Evolutionary conservation across 2,113 vertebrate species (phyloP).

Genomic region (Colius striatus): DNA sequence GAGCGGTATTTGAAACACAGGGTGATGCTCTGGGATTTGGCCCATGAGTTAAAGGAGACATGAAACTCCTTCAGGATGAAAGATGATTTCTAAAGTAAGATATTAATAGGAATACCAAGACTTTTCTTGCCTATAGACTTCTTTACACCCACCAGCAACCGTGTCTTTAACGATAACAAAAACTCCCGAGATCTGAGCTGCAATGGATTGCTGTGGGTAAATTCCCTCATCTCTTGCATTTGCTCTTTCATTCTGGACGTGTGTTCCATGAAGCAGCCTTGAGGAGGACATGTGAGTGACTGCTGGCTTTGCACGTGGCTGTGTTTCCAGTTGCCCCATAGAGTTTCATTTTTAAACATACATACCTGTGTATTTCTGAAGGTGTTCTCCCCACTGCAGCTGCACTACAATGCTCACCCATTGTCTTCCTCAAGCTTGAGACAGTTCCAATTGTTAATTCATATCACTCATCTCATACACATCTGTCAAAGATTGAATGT

Average conservation of each 20-base stretch:
- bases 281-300: not conserved
- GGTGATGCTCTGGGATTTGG: not conserved
- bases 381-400: not conserved
- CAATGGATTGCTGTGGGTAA: not conserved
- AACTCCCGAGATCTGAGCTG: not conserved
- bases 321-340: not conserved
- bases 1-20: not conserved
- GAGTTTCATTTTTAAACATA: too few species aligned
- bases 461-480: not conserved
- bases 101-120: not conserved
- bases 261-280: not conserved
- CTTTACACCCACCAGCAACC: not conserved
- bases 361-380: not conserved
- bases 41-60: not conserved
- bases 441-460: not conserved
- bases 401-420: not conserved
- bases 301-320: not conserved
- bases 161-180: not conserved
- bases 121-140: accelerated
- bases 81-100: not conserved
- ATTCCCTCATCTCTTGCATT: not conserved
- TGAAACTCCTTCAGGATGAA: not conserved
- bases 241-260: not conserved
- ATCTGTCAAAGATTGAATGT: not conserved
- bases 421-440: not conserved